phyloP scores from a whole-genome alignment of 2,797 vertebrate genomes.

The Gobionotothen gibberifrons region DNA sequence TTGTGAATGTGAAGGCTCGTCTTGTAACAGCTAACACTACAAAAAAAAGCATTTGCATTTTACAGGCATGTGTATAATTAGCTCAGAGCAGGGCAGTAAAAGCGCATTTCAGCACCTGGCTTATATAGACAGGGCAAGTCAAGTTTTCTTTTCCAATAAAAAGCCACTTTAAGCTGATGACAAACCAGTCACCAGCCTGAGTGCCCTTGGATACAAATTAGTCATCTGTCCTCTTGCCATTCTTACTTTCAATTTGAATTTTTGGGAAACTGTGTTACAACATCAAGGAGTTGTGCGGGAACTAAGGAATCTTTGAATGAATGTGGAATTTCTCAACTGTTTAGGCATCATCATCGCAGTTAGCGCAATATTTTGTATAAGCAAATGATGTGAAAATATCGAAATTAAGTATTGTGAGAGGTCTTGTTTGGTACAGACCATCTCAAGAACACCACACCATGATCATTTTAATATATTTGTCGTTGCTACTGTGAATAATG shows the following conservation, averaged over 20 bases:
- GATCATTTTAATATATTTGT: too few relatives aligned
- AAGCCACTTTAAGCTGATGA: constrained; percentile 22
- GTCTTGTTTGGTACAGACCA: too few relatives aligned
- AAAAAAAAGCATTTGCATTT: constrained; percentile 25
- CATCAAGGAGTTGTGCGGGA: constrained; percentile 2
- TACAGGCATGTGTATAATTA: constrained; percentile 50
- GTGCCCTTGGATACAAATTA: neutral
- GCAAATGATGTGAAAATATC: too few relatives aligned
- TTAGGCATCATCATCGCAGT: neutral
- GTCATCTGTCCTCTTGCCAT: neutral
- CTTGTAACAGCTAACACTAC: constrained; percentile 30
- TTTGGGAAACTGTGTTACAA: neutral
- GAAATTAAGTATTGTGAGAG: too few relatives aligned
- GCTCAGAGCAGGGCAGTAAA: constrained; percentile 34
- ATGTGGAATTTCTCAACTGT: neutral
- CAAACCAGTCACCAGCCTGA: constrained; percentile 18
- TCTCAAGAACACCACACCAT: too few relatives aligned
- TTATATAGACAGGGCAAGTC: constrained; percentile 10
- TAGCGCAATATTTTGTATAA: too few relatives aligned
- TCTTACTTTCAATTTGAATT: constrained; percentile 31
- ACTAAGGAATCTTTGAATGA: neutral
- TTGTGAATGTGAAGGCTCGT: constrained; percentile 9
- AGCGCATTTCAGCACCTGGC: constrained; percentile 47
- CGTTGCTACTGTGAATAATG: too few relatives aligned
- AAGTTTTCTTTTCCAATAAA: constrained; percentile 16